phyloP scores from a whole-genome alignment of 2,113 vertebrate genomes.

The Lucifuga dentata region DNA sequence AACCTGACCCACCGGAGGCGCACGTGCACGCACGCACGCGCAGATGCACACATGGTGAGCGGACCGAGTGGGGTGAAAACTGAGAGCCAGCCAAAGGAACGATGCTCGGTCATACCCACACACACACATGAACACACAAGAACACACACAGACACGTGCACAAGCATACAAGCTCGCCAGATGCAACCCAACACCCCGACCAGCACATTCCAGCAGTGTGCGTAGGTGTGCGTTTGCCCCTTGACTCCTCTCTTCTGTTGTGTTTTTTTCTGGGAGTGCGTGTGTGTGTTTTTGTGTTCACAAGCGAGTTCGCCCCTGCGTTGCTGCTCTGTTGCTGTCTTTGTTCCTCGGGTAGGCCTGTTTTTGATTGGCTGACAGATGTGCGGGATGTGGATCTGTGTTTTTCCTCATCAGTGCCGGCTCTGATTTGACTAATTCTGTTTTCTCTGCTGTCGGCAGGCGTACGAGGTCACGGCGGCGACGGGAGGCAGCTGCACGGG shows the following conservation, averaged over 20 bases:
- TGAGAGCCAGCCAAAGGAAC: constrained; percentile 33
- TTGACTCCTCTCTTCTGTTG: constrained; percentile 36
- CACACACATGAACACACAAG: constrained; percentile 11
- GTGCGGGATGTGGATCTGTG: constrained; percentile 67
- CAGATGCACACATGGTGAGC: constrained; percentile 30
- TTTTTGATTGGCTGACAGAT: constrained; percentile 65
- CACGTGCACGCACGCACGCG: constrained; percentile 3
- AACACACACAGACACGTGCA: constrained; percentile 15
- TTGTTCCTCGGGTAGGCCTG: constrained; percentile 58
- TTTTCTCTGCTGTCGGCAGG: constrained; percentile 71
- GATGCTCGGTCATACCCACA: background rate
- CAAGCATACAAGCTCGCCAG: constrained; percentile 42
- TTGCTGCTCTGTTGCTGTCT: constrained; percentile 39
- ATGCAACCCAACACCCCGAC: constrained; percentile 71
- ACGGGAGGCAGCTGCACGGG: constrained; percentile 61
- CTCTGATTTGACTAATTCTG: constrained; percentile 76
- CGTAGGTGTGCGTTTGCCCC: constrained; percentile 37
- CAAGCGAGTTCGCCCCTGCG: constrained; percentile 11
- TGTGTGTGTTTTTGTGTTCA: constrained; percentile 11
- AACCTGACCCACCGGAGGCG: constrained; percentile 39
- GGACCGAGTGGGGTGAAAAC: constrained; percentile 36
- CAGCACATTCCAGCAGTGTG: constrained; percentile 19
- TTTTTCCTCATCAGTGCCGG: constrained; percentile 72
- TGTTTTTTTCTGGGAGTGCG: no score
- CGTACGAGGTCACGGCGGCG: constrained; percentile 22